Conservation (phyloP, 92 coral and sea anemone species). For the Virgularia gustaviana region DNA sequence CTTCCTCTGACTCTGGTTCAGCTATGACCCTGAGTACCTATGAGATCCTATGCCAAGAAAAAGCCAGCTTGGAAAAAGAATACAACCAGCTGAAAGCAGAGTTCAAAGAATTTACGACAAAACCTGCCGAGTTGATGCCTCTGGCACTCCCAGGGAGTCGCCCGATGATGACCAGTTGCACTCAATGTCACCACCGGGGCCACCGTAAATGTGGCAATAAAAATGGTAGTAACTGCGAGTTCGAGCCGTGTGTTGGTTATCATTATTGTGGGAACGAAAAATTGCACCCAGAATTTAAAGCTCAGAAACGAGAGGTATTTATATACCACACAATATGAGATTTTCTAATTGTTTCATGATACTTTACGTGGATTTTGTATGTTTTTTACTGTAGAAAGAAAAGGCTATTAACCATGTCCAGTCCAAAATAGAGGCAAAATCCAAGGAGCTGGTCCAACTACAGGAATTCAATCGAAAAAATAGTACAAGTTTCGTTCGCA, state of each 20-base stretch:
- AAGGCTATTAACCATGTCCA: background rate
- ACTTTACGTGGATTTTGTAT: no score
- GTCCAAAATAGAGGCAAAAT: background rate
- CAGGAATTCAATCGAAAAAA: background rate
- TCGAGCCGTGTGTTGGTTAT: background rate
- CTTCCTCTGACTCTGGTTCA: no score
- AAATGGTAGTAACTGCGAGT: background rate
- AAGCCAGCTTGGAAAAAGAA: background rate
- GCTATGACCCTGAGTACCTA: no score
- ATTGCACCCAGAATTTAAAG: conserved; percentile 9
- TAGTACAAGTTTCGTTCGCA: background rate
- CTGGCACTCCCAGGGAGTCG: background rate
- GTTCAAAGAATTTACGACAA: background rate
- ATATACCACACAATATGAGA: no score
- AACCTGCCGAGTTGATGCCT: conserved; percentile 4
- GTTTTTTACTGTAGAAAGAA: background rate
- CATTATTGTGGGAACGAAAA: conserved; percentile 8
- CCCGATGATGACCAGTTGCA: background rate
- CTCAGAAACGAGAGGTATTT: conserved; percentile 8
- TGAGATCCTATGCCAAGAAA: background rate
- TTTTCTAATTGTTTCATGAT: no score
- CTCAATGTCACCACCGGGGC: conserved; percentile 10
- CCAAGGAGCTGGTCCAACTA: background rate
- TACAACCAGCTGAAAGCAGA: background rate
- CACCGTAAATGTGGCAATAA: conserved; percentile 4